Base-by-base conservation (phyloP, 1,140 invertebrate genomes). In the Druon quercuslanigerum region DNA sequence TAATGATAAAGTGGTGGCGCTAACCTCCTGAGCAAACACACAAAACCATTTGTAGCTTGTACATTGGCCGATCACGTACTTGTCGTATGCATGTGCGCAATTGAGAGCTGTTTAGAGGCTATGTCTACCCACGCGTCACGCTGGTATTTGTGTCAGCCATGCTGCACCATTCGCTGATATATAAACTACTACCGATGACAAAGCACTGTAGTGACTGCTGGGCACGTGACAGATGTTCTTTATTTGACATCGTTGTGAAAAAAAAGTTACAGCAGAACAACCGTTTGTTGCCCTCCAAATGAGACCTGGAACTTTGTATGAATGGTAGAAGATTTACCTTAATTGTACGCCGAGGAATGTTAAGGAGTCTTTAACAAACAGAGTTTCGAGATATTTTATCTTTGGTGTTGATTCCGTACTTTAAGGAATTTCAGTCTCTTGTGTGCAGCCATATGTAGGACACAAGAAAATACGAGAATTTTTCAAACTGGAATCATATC, bases 91-190 rank as follows among this genome's bases (percentile, higher is more conserved):
- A 33, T 66, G 40, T 46, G 20, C 5, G 40, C 12, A 13, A 33
- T 66, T 40, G 20, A 25, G 25, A 14, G 57, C n/a, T 54, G 52
- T 19, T 54, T 54, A 54, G 20, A 66, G 13, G 25, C 40, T 33
- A 66, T 66, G 57, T 33, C 20, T 66, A 66, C 3, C 57, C 57
- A 40, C 25, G 57, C 25, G 57, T 40, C 57, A 66, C 6, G 33
- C 4, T 66, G 57, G 57, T 66, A 66, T 66, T 66, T 66, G 57
- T 66, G 57, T 66, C 57, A 66, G 57, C 20, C 57, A 66, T 66
- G 57, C 57, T 40, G 57, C 57, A 66, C 25, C 57, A 66, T 66
- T 16, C 25, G 57, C 57, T 66, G 25, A 66, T 40, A 66, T 16
- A 66, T 16, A 66, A 66, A 66, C 57, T 66, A 46, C 40, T 9